Conservation (phyloP, 2,797 vertebrate genomes). For the Mormyrus hasselquistii region DNA sequence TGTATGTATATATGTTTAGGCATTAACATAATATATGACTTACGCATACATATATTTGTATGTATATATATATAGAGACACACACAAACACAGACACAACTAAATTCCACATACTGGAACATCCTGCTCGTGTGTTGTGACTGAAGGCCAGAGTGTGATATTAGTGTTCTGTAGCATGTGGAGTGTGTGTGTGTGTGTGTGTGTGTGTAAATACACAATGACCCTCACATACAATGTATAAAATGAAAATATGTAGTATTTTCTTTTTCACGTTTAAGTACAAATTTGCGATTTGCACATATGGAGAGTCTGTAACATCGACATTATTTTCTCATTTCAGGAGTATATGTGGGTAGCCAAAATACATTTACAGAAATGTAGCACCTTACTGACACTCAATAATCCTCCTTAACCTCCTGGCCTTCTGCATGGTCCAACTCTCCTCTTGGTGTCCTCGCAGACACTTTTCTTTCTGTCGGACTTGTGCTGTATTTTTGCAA, state of each 20-base stretch:
- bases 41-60: constrained; percentile 18
- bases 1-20: constrained; percentile 7
- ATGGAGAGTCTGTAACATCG: constrained; percentile 67
- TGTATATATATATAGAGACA: not conserved
- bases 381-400: constrained; percentile 62
- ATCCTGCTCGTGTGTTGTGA: constrained; percentile 6
- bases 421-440: constrained; percentile 60
- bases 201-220: not conserved
- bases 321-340: constrained; percentile 62
- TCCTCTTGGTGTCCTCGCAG: constrained; percentile 31
- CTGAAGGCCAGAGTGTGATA: not conserved
- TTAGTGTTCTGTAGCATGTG: constrained; percentile 19
- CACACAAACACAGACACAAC: not conserved
- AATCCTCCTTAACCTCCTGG: constrained; percentile 68
- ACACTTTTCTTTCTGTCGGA: not conserved
- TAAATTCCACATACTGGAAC: constrained; percentile 19
- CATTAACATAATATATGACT: constrained; percentile 6
- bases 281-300: constrained; percentile 79
- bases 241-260: constrained; percentile 65
- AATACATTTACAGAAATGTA: constrained; percentile 71
- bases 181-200: not conserved
- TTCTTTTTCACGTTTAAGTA: constrained; percentile 65
- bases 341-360: constrained; percentile 45
- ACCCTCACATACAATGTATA: constrained; percentile 8
- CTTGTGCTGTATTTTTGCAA: not conserved